Base-by-base conservation (phyloP, 2,113 vertebrate genomes). In the Brienomyrus brachyistius region DNA sequence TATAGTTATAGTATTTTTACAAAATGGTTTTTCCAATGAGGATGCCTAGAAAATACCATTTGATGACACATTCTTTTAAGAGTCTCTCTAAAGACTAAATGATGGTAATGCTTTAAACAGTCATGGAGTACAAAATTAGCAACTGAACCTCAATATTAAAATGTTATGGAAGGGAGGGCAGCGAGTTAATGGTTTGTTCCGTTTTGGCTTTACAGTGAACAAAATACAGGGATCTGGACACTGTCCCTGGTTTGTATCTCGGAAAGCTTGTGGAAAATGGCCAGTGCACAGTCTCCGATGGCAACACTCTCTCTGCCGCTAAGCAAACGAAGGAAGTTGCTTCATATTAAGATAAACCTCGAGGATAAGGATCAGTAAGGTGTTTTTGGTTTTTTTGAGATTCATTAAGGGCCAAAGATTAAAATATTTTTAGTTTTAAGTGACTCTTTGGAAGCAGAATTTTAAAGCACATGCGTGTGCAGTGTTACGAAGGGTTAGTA, bases 51-150 rank as follows among this genome's bases (percentile, higher is more conserved):
- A 80, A 80, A 43, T 77, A 80, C 31, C 74, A 80, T 80, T 19
- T 40, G 35, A 80, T 80, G 74, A 80, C 17, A 80, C 74, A 40
- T 80, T 80, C 74, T 80, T 80, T 80, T 80, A 80, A 80, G 74
- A 80, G 31, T 19, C 35, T 80, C 74, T 80, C 17, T 40, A 70
- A 13, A 70, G 74, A 80, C 31, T 80, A 40, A 40, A 43, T 80
- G 74, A 80, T 80, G 74, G 17, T 80, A 43, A 80, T 80, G 74
- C 35, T 80, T 80, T 80, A 43, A 43, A 35, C 74, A 80, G 74
- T 43, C 74, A 80, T 43, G 74, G 74, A 80, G 74, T 40, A 19
- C 74, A 80, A 43, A 80, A 43, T 80, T 80, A 80, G 74, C 74
- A 80, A 80, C 74, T n/a, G n/a, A 43, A 80, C 35, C 74, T 80